Percentiles rank a stretch among this genome's conserved stretches.
phyloP scores from a whole-genome alignment of 2,888 invertebrate species.

The Cyrtodaria siliqua region DNA sequence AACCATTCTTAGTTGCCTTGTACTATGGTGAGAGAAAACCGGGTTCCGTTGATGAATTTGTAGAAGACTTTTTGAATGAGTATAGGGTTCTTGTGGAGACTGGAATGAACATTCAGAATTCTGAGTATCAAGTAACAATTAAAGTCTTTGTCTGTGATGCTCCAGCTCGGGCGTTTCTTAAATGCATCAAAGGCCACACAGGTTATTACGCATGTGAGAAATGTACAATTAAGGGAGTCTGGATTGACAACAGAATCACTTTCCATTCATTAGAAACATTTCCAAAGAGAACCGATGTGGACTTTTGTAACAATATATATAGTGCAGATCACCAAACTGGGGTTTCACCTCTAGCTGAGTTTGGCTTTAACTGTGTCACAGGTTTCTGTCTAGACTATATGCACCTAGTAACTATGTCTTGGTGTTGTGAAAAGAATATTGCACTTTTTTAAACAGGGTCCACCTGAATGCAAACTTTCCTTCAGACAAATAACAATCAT shows the following conservation, averaged over 20 bases:
- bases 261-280: too few relatives aligned
- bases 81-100: conserved; percentile 18
- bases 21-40: conserved; percentile 60
- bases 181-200: conserved; percentile 72
- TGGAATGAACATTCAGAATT: conserved; percentile 21
- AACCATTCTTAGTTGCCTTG: conserved; percentile 59
- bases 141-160: conserved; percentile 76
- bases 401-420: conserved; percentile 81
- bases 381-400: conserved; percentile 60
- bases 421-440: conserved; percentile 79
- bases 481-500: conserved; percentile 13
- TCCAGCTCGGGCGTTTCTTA: conserved; percentile 75
- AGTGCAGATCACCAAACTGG: too few relatives aligned
- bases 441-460: conserved; percentile 67
- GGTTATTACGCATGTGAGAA: too few relatives aligned
- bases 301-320: too few relatives aligned
- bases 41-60: conserved; percentile 41
- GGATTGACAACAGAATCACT: conserved; percentile 23
- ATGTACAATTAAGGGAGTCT: conserved; percentile 57
- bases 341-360: too few relatives aligned
- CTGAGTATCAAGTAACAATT: conserved; percentile 13
- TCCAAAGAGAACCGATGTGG: too few relatives aligned
- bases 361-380: too few relatives aligned
- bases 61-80: conserved; percentile 61
- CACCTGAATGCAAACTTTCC: conserved; percentile 37